phyloP scores from a whole-genome alignment of 2,797 vertebrate species.

The Gymnothorax reevesii region DNA sequence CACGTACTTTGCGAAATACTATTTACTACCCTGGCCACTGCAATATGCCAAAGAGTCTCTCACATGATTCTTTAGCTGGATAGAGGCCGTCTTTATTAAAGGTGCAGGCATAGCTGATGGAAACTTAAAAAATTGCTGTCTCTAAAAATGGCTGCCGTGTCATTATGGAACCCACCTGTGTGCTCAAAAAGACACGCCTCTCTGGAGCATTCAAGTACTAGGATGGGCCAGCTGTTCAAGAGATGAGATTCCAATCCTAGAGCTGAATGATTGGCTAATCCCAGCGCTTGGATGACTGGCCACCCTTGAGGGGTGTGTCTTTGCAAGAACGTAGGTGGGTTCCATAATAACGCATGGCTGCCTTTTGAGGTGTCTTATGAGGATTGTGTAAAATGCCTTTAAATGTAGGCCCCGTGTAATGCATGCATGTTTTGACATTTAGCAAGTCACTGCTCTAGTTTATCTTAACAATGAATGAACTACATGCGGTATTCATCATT shows the following conservation, averaged over 20 bases:
- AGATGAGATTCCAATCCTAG: too few relatives aligned
- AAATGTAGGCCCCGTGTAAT: not conserved
- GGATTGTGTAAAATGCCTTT: not conserved
- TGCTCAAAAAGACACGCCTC: too few relatives aligned
- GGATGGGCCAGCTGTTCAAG: too few relatives aligned
- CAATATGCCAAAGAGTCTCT: not conserved
- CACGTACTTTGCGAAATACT: constrained; percentile 11
- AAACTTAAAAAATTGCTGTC: not conserved
- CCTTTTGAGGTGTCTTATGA: not conserved
- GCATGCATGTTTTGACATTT: not conserved
- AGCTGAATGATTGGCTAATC: too few relatives aligned
- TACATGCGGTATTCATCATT: not conserved
- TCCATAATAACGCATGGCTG: not conserved
- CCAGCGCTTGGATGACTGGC: too few relatives aligned
- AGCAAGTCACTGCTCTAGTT: not conserved
- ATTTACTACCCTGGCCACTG: constrained; percentile 11
- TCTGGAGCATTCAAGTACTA: too few relatives aligned
- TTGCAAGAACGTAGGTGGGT: too few relatives aligned
- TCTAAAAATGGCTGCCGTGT: not conserved
- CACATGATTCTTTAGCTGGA: not conserved
- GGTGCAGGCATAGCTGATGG: not conserved
- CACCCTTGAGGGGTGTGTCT: too few relatives aligned
- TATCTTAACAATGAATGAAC: not conserved
- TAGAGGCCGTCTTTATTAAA: not conserved
- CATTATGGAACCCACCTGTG: too few relatives aligned